Base-by-base conservation (phyloP, 2,888 invertebrate species). In the Oegoconia quadripuncta region DNA sequence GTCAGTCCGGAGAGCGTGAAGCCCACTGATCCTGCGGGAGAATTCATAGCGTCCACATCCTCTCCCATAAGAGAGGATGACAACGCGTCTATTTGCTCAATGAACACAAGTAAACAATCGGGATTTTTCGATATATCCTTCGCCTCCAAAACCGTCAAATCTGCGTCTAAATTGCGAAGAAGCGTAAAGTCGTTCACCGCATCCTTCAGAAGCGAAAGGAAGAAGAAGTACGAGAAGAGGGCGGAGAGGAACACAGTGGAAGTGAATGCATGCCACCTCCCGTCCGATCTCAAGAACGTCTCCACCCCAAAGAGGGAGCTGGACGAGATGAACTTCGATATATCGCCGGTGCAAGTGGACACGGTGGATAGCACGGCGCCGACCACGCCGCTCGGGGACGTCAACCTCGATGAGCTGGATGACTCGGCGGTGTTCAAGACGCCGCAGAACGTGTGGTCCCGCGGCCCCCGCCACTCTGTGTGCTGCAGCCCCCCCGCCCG, bases 121-220 rank as follows among this genome's bases (percentile, higher is more conserved):
- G 87, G 88, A 13, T 82, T 88, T 46, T 88, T 88, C 41, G 88
- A 88, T 49, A 86, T 83, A 39, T 88, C 88, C 3, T 83, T 88
- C 46, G 83, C 86, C 44, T 78, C 86, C 1, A 86, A 86, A 67
- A 86, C 87, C 0, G 77, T 71, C 0, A 88, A 88, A 53, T 88
- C 88, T 0, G 86, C 88, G 0, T 87, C 88, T 4, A 87, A 86
- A 54, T 50, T 88, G 32, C 68, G 88, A 23, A 68, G 88, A 33
- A 87, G 88, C 50, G 86, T 88, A 6, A 88, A 88, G 57, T 88
- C 88, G 1, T 83, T 88, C 48, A 88, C 88, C n/a, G 86, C 88
- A 8, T 88, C 88, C 0, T 88, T 88, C 50, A 71, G 88, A 49
- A 86, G 86, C 48, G 88, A 88, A 61, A 69, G 88, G 20, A 88